These are phyloP conservation scores for Hylomyscus alleni DNA, from an alignment of 2,797 vertebrate genomes.

Conservation along the genomic window DNA sequence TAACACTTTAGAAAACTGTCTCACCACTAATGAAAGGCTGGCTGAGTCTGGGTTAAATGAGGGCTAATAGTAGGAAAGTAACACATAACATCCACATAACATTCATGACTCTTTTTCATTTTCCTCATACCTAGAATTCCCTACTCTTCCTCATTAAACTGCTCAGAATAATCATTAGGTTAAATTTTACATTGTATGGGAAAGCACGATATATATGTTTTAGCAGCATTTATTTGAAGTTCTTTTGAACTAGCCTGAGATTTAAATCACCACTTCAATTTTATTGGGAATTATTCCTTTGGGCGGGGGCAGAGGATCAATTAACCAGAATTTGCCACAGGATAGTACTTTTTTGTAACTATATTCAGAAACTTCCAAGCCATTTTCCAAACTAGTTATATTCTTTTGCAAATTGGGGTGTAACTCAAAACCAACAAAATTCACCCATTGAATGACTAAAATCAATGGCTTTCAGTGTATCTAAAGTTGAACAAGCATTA, in stretches of 20 bases:
- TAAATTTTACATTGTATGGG: neutral
- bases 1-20: neutral
- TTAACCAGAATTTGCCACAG: neutral
- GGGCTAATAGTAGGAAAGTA: neutral
- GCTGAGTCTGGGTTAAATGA: neutral
- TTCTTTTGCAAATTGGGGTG: neutral
- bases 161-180: neutral
- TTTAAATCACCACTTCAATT: neutral
- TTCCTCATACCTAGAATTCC: neutral
- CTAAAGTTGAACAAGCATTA: neutral
- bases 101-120: slow-evolving; percentile 1
- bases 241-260: slow-evolving; percentile 36
- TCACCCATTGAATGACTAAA: neutral
- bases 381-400: neutral
- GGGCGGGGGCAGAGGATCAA: neutral
- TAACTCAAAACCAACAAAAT: slow-evolving; percentile 6
- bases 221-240: neutral
- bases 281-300: neutral
- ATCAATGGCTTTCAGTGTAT: neutral
- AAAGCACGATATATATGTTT: neutral
- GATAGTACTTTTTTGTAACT: neutral
- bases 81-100: neutral
- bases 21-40: neutral
- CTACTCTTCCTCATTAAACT: neutral
- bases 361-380: neutral